Base-by-base conservation (phyloP, 2,888 invertebrate species). In the Hypolimnas misippus region DNA sequence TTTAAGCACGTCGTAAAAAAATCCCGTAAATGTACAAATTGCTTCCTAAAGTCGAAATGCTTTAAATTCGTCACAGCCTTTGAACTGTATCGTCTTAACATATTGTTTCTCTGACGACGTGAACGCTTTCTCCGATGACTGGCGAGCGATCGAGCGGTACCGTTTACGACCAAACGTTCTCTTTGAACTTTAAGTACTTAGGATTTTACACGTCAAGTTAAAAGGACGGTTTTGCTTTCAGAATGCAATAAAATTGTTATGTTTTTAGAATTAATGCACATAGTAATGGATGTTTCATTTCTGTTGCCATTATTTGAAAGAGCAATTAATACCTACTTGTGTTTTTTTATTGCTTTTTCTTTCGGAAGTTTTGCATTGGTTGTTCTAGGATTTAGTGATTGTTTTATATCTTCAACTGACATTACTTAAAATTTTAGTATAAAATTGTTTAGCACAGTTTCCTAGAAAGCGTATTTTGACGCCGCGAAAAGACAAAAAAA, bases 41-140 rank as follows among this genome's bases (percentile, higher is more conserved):
- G 44, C 44, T 46, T 46, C 44, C 44, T 42, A 42, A 16, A 17
- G 19, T 46, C 19, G 21, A 19, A 19, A 46, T 5, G 12, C 58
- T 67, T 62, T 59, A 59, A 62, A 67, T 66, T 63, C 62, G 66
- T 64, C 55, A 63, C 67, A 59, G 65, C 64, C 62, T 54, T 59
- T 40, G 63, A 72, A 65, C 57, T 57, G 61, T 72, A 72, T 70
- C 73, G 73, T 73, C 66, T 70, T 59, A 35, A 52, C 44, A 19
- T 19, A 44, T 44, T 44, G 42, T 33, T 42, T 73, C 73, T 73
- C 73, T 65, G 69, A 65, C 16, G 12, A 19, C 5, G 21, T 58
- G 19, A 60, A 60, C 71, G 72, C 73, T 74, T 74, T 74, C 73
- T 67, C 73, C 44, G 10, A 66, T 55, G 49, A 60, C 62, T 57